Base-by-base conservation (phyloP, 2,888 invertebrate species). In the Cryptus viduatorius region DNA sequence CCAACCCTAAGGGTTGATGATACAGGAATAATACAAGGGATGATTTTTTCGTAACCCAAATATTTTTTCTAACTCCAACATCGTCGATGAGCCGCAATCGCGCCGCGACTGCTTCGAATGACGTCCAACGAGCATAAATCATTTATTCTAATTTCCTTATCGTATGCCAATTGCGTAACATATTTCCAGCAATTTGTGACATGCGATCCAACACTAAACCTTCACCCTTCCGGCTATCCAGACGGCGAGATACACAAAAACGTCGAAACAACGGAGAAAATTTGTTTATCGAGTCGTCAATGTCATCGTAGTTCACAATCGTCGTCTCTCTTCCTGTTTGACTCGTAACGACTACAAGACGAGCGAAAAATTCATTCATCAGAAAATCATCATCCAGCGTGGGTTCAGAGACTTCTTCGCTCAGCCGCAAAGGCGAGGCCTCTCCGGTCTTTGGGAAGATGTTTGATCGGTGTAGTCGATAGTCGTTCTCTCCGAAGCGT, bases 171-270 rank as follows among this genome's bases (percentile, higher is more conserved):
- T 93, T 93, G 93, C 92, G 92, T 92, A 19, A 93, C 93, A 93
- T 92, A 92, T 93, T 93, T 92, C 91, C 90, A 88, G 89, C 92
- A 93, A 92, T 93, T 93, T 93, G 91, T 89, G 89, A 91, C 93
- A 93, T 92, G 93, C 93, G 89, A 93, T 89, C 87, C 48, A 14
- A 59, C 69, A 59, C 61, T 59, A 61, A 46, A 44, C 61, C 16
- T 4, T 24, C 24, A 12, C 24, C 37, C 56, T 53, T 42, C 56
- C 72, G 44, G 72, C 5, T 42, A 53, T 8, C 4, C 59, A 50
- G 53, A 53, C 19, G 12, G 42, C 16, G 42, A 72, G 56, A 24
- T 42, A 53, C 42, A 44, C 19, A 53, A 3, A 3, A 19, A 19
- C 46, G 4, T 31, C 16, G 5, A 59, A 42, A 56, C 24, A 56